A percentile compares a stretch with the other conserved stretches of the same genome.
These are phyloP conservation scores for Phthorimaea operculella DNA, from an alignment of 1,140 invertebrate genomes.

Conservation along the genomic window DNA sequence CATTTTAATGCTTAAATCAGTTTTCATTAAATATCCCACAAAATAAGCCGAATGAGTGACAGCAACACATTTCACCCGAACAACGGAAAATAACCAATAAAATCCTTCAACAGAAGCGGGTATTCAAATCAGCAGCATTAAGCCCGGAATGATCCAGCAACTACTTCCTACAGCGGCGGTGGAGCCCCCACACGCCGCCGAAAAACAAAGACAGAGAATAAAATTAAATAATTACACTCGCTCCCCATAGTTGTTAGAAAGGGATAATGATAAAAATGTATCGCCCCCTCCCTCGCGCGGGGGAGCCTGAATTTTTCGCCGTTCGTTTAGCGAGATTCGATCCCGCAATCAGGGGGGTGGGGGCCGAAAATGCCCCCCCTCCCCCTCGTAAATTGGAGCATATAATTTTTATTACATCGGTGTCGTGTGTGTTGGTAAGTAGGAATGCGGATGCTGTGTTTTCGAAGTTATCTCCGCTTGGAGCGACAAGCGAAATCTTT, in stretches of 20 bases:
- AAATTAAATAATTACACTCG: conserved; percentile 59
- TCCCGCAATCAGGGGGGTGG: conserved; percentile 62
- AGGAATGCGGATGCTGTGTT: neutral
- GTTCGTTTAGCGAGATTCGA: conserved; percentile 64
- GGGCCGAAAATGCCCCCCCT: conserved; percentile 44
- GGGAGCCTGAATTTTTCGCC: conserved; percentile 49
- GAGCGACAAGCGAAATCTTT: too few species aligned
- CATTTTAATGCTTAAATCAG: too few species aligned
- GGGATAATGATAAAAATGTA: conserved; percentile 64
- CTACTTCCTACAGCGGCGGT: too few species aligned
- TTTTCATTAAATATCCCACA: too few species aligned
- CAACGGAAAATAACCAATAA: too few species aligned
- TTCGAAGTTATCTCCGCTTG: neutral
- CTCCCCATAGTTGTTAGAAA: conserved; percentile 56
- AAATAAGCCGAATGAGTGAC: too few species aligned
- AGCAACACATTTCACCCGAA: too few species aligned
- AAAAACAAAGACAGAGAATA: conserved; percentile 21
- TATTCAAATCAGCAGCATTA: too few species aligned
- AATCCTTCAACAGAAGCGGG: too few species aligned
- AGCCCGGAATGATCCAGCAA: too few species aligned
- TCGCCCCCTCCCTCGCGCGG: conserved; percentile 31
- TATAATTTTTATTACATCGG: conserved; percentile 66
- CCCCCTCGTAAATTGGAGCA: conserved; percentile 63
- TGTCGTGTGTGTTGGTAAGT: conserved; percentile 57
- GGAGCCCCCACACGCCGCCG: neutral